Evolutionary conservation across 2,113 vertebrate genomes (phyloP).

Genomic region (Cynopterus brachyotis): DNA sequence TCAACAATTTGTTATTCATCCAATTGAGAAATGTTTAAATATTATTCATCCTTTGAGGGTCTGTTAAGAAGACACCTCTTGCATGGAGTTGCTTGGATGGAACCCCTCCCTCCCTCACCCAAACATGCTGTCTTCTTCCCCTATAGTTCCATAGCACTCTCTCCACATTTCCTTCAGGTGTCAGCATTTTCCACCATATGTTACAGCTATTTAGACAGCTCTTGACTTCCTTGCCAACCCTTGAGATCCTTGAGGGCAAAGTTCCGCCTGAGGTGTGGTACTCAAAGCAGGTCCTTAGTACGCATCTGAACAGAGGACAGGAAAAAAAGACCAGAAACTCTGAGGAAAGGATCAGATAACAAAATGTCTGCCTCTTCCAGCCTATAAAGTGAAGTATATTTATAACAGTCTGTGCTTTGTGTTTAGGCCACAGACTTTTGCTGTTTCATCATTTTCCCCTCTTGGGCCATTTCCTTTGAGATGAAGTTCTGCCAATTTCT

Average conservation of each 20-base stretch:
- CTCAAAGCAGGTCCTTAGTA: background rate
- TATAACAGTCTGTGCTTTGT: background rate
- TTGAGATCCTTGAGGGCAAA: background rate
- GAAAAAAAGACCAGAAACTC: background rate
- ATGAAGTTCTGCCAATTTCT: background rate
- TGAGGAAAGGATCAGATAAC: background rate
- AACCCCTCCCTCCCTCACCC: background rate
- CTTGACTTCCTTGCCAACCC: background rate
- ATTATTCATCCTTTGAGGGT: background rate
- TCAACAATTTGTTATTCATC: background rate
- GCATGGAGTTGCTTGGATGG: background rate
- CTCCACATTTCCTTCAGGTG: background rate
- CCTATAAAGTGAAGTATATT: background rate
- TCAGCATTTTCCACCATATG: background rate
- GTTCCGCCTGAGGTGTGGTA: background rate
- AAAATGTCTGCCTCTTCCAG: background rate
- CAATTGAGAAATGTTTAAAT: background rate
- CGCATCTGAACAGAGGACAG: background rate
- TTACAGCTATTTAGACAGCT: background rate
- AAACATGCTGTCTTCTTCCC: background rate
- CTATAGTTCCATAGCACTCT: background rate
- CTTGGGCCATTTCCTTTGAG: constrained; percentile 38
- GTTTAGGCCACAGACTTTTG: background rate
- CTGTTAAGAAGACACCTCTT: background rate
- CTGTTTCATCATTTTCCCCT: constrained; percentile 27